Conservation (phyloP, 2,113 vertebrate genomes). For the Pogona vitticeps region DNA sequence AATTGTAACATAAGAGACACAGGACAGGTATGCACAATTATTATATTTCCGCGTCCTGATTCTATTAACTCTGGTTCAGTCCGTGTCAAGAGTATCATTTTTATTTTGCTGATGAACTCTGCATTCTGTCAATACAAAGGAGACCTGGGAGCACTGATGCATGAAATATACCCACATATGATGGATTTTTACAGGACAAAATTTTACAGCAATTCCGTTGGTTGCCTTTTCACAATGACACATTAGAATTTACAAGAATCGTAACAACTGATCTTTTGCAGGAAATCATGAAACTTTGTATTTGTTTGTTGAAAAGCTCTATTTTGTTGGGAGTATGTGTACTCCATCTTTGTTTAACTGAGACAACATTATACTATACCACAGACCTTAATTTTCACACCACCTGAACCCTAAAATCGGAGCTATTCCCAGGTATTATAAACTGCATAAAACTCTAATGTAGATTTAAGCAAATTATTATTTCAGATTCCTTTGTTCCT, state of each 20-base stretch:
- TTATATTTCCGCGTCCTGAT: conserved; percentile 49
- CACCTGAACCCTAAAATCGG: conserved; percentile 12
- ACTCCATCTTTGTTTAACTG: conserved; percentile 60
- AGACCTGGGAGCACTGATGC: conserved; percentile 51
- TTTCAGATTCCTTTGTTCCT: conserved; percentile 24
- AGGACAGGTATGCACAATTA: background rate
- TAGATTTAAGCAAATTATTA: background rate
- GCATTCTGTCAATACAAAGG: conserved; percentile 53
- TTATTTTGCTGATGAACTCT: conserved; percentile 58
- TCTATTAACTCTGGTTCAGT: conserved; percentile 51
- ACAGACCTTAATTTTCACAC: conserved; percentile 45
- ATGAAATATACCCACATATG: conserved; percentile 64
- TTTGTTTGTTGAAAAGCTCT: conserved; percentile 51
- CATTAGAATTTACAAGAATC: conserved; percentile 72
- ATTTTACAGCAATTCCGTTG: conserved; percentile 66
- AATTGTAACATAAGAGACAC: conserved; percentile 7
- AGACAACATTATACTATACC: conserved; percentile 33
- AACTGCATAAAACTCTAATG: conserved; percentile 18
- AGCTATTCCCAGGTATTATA: conserved; percentile 35
- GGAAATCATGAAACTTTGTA: conserved; percentile 52
- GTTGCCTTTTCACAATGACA: conserved; percentile 69
- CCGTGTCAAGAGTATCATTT: conserved; percentile 34
- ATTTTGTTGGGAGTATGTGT: conserved; percentile 32
- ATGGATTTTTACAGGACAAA: conserved; percentile 70
- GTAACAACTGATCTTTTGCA: conserved; percentile 66